phyloP scores from a whole-genome alignment of 2,113 vertebrate species.

The Crypturellus undulatus region DNA sequence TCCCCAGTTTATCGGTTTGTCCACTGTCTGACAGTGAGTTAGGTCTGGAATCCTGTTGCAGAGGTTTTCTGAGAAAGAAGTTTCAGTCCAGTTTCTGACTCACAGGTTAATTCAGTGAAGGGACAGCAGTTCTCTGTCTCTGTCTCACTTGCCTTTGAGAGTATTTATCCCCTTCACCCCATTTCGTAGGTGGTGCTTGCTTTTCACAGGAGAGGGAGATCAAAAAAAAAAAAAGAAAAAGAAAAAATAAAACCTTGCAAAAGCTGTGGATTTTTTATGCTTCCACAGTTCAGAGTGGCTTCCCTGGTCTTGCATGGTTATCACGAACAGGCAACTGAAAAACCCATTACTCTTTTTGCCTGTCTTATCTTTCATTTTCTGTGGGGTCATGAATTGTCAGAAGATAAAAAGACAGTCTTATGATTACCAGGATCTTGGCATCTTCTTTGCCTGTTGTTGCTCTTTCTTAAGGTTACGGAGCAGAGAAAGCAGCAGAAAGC shows the following conservation, averaged over 20 bases:
- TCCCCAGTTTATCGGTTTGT: neutral
- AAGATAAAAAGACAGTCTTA: neutral
- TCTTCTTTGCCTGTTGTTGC: neutral
- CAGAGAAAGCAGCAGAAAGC: neutral
- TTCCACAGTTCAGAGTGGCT: neutral
- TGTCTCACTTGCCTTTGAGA: neutral
- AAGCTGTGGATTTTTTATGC: neutral
- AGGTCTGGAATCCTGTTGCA: neutral
- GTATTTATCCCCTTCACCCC: neutral
- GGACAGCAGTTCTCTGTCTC: neutral
- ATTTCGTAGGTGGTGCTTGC: neutral
- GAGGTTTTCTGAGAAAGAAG: neutral
- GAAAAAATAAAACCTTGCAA: neutral
- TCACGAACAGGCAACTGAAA: neutral
- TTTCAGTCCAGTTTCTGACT: neutral
- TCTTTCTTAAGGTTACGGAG: neutral
- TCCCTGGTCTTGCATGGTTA: neutral
- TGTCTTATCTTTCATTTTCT: neutral
- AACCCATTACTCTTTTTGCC: neutral
- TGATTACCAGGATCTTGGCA: neutral
- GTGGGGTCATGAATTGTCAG: neutral
- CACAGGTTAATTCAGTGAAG: neutral
- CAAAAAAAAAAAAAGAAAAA: neutral
- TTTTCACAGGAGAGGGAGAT: accelerated
- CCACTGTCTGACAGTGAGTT: neutral